These are phyloP conservation scores for Thoracochromis brauschi DNA, from an alignment of 2,113 vertebrate species.

Conservation along the genomic window DNA sequence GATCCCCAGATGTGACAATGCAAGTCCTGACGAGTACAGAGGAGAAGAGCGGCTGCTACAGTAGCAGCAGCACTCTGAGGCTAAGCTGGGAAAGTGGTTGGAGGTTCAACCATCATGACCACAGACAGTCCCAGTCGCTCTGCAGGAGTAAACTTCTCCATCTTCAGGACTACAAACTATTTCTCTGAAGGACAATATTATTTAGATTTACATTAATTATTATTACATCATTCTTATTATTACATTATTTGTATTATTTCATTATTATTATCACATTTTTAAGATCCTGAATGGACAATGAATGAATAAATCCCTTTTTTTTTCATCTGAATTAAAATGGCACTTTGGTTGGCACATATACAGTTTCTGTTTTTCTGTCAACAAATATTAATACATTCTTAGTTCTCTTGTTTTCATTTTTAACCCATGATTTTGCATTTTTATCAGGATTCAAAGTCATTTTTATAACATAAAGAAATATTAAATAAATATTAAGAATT, in stretches of 20 bases:
- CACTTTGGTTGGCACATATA: neutral
- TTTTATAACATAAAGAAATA: neutral
- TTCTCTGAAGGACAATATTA: neutral
- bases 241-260: neutral
- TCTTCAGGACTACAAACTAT: neutral
- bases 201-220: neutral
- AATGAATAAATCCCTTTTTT: neutral
- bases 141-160: neutral
- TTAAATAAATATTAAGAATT: neutral
- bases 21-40: neutral
- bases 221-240: neutral
- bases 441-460: neutral
- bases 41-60: neutral
- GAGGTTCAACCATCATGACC: neutral
- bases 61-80: too few species aligned
- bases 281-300: neutral
- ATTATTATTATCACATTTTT: neutral
- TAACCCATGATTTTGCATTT: rapidly evolving
- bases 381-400: rapidly evolving
- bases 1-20: neutral
- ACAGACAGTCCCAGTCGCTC: neutral
- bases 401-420: neutral
- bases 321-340: neutral
- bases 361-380: neutral
- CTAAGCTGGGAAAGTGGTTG: too few species aligned